These are phyloP conservation scores for Microctenopoma steveboyesi DNA, from an alignment of 2,797 vertebrate species.

Conservation along the genomic window DNA sequence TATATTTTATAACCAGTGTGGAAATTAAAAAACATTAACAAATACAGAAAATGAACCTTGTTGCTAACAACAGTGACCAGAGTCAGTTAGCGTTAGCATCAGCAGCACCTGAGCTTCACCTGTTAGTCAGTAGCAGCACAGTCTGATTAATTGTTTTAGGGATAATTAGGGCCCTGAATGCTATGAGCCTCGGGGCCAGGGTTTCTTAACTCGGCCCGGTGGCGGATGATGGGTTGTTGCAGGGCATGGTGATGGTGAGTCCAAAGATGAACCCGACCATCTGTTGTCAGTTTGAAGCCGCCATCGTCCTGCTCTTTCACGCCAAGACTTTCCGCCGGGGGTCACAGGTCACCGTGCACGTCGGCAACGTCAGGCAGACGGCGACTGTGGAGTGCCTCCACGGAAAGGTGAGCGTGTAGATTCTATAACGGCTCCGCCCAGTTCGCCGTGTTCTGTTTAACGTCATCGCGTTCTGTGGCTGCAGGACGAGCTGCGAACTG, in stretches of 20 bases:
- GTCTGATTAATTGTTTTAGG: too few species aligned
- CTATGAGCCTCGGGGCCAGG: too few species aligned
- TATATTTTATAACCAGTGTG: too few species aligned
- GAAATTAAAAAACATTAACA: too few species aligned
- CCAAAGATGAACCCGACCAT: constrained; percentile 98
- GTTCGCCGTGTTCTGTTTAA: background rate
- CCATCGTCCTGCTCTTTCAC: constrained; percentile 95
- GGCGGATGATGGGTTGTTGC: constrained; percentile 33
- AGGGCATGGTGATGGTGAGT: constrained; percentile 99
- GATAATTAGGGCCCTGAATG: too few species aligned
- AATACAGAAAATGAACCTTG: too few species aligned
- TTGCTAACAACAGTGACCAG: too few species aligned
- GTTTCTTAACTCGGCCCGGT: background rate
- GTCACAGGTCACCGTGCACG: constrained; percentile 95
- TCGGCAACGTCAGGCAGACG: constrained; percentile 95
- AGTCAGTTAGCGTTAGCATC: too few species aligned
- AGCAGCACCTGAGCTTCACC: too few species aligned
- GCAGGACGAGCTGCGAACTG: constrained; percentile 94
- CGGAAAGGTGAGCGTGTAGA: constrained; percentile 85
- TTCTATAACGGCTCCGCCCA: accelerated
- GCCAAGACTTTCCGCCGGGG: constrained; percentile 95
- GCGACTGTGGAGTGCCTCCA: constrained; percentile 93
- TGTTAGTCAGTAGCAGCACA: too few species aligned
- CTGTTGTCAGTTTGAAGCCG: constrained; percentile 94
- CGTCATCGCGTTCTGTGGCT: background rate